These are phyloP conservation scores for Charadrius vociferus DNA, from an alignment of 2,113 vertebrate species.

Conservation along the genomic window DNA sequence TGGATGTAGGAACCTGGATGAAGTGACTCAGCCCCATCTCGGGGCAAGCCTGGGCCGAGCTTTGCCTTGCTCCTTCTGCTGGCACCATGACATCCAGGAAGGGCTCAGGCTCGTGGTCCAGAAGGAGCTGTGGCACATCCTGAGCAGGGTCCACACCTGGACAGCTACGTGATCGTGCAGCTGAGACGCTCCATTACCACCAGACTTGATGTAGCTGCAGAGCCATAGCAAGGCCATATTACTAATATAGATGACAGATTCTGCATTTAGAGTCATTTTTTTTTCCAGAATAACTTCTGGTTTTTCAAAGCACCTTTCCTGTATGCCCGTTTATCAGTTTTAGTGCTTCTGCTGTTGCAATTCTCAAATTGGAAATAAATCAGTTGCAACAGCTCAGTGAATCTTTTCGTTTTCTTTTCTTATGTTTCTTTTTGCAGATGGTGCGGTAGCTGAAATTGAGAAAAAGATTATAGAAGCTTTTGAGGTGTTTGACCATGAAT, in stretches of 20 bases:
- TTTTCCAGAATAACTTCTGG: neutral
- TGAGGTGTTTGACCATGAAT: slow-evolving; percentile 88
- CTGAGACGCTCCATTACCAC: neutral
- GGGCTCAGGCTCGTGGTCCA: neutral
- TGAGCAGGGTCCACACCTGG: neutral
- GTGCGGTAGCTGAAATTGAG: slow-evolving; percentile 72
- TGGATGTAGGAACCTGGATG: neutral
- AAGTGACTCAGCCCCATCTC: neutral
- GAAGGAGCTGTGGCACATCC: neutral
- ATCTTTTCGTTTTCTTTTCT: slow-evolving; percentile 49
- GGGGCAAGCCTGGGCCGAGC: neutral
- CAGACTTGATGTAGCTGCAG: neutral
- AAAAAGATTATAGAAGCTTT: slow-evolving; percentile 87
- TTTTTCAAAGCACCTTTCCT: neutral
- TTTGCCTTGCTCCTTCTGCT: neutral
- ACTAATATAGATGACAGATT: neutral
- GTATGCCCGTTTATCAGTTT: neutral
- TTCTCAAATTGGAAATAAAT: slow-evolving; percentile 8
- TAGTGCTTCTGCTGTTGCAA: neutral
- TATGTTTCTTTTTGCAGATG: slow-evolving; percentile 75
- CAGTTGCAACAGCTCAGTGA: neutral
- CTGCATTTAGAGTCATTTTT: neutral
- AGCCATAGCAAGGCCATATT: neutral
- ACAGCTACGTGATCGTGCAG: neutral
- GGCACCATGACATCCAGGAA: neutral